Percentiles rank a stretch among this genome's conserved stretches.
These are phyloP conservation scores for Labia minor DNA, from an alignment of 2,888 invertebrate genomes.

Conservation along the genomic window DNA sequence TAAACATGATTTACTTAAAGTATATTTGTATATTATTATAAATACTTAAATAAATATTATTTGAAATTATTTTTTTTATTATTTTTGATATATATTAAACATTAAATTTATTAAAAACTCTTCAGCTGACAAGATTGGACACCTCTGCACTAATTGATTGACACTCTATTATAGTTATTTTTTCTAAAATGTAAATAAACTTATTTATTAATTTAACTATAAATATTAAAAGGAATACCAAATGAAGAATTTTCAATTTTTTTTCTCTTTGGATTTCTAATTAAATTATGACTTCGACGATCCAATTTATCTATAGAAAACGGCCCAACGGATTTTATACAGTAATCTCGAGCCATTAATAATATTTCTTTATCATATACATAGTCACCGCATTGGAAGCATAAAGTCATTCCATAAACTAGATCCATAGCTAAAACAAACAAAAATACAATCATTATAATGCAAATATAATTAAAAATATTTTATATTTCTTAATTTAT, in stretches of 20 bases:
- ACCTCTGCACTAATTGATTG: no score
- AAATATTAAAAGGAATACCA: conserved; percentile 42
- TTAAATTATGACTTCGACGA: conserved; percentile 40
- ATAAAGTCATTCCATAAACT: conserved; percentile 78
- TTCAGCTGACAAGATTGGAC: no score
- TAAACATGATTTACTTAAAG: no score
- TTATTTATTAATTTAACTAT: no score
- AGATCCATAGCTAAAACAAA: conserved; percentile 61
- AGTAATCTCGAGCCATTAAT: conserved; percentile 35
- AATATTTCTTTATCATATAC: conserved; percentile 69
- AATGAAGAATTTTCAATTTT: conserved; percentile 71
- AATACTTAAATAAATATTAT: no score
- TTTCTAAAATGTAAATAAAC: no score
- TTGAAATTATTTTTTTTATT: no score
- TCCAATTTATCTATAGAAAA: conserved; percentile 47
- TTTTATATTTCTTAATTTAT: not conserved
- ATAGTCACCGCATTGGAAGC: conserved; percentile 84
- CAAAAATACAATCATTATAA: not conserved
- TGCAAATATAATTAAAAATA: not conserved
- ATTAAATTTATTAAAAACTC: no score
- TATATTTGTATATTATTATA: no score
- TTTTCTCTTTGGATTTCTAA: conserved; percentile 64
- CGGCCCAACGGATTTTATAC: conserved; percentile 37
- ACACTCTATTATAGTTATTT: no score
- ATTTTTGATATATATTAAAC: no score